phyloP scores from a whole-genome alignment of 2,888 invertebrate species.

The Nomada ruficornis region DNA sequence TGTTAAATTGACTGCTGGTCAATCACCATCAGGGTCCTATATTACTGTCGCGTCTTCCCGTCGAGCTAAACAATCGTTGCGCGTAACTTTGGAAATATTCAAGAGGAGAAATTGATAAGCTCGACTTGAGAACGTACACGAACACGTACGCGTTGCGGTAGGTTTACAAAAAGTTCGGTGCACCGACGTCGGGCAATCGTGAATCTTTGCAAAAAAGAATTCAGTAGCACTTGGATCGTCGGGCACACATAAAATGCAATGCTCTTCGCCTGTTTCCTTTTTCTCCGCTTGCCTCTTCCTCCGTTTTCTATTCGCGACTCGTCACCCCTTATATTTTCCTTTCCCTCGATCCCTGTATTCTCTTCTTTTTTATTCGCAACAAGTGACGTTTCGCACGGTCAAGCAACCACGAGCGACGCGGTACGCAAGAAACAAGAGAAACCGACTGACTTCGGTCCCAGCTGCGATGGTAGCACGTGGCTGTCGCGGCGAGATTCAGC shows the following conservation, averaged over 20 bases:
- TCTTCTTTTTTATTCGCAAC: background rate
- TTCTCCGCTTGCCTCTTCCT: background rate
- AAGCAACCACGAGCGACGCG: constrained; percentile 9
- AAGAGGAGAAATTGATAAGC: constrained; percentile 14
- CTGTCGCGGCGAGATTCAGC: constrained; percentile 51
- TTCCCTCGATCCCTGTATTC: background rate
- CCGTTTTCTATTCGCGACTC: background rate
- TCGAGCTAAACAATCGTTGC: background rate
- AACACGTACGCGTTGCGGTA: background rate
- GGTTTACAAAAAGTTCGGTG: constrained; percentile 14
- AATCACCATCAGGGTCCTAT: background rate
- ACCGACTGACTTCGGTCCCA: constrained; percentile 1
- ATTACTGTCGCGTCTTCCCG: background rate
- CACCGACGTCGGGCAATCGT: constrained; percentile 4
- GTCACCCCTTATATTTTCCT: background rate
- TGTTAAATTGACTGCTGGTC: background rate
- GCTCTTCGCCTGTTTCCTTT: background rate
- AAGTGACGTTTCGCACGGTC: background rate
- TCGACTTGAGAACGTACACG: constrained; percentile 7
- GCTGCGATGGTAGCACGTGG: constrained; percentile 41
- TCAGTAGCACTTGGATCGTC: constrained; percentile 5
- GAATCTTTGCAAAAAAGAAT: constrained; percentile 5
- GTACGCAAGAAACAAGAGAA: constrained; percentile 6
- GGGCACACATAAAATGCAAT: background rate
- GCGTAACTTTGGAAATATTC: constrained; percentile 16